Base-by-base conservation (phyloP, 2,797 vertebrate species). In the Iguana delicatissima region DNA sequence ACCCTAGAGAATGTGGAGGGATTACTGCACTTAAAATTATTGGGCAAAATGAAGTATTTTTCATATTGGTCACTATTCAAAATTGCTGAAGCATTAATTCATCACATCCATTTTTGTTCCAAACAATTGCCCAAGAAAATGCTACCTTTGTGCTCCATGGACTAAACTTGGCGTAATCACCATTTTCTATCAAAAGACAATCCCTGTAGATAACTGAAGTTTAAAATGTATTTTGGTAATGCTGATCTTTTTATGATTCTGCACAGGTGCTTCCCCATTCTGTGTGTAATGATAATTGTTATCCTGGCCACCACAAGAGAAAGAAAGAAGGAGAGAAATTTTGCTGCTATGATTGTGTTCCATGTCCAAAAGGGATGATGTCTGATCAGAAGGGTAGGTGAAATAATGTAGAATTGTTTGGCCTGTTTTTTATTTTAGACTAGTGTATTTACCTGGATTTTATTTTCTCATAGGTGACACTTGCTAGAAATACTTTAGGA, bases 251-350 rank as follows among this genome's bases (percentile, higher is more conserved):
- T 20, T 14, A 5, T 42, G 6, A 13, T 84, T 29, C 5, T 8
- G 10, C 6, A 24, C 12, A 86, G 85, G 72, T 42, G 13, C 12
- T 77, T 55, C 85, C 85, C 9, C 13, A 72, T 42, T 85, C 84
- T 52, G 2, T 24, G 46, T 85, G 67, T 46, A 85, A 73, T 85
- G 84, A 72, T 5, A 29, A 85, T 38, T 85, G 84, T 67, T 35
- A 8, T 73, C 67, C 84, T 52, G 84, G 84, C 2, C 72, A n/a
- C 29, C 35, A 32, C 5, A 85, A 26, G 50, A 85, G 72, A 22
- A 85, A 85, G 67, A 85, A 85, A 85, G 84, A 85, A 18, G 18
- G 59, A 62, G 59, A 62, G 18, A 62, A 38, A 29, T 86, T 85
- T 38, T 85, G 84, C 12, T 86, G 85, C 72, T 86, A 86, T 72